Percentiles rank a stretch among this genome's conserved stretches.
phyloP scores from a whole-genome alignment of 2,797 vertebrate genomes.

The Thamnophis elegans region DNA sequence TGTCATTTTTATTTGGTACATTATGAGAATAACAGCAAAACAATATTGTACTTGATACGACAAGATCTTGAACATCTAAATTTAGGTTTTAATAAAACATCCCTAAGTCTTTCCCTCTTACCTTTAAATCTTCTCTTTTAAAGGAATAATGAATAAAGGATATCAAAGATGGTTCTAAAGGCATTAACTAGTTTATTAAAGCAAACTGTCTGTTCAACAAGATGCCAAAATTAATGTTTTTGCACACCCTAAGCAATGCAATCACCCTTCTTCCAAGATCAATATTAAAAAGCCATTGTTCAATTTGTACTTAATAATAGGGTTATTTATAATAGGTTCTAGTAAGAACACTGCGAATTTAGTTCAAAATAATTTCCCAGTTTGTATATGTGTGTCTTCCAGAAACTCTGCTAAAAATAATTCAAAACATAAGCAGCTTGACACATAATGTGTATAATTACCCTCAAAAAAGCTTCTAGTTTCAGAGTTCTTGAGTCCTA shows the following conservation, averaged over 20 bases:
- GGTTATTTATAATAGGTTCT: not conserved
- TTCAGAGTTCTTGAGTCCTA: not conserved
- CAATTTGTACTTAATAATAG: conserved; percentile 19
- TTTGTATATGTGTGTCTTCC: not conserved
- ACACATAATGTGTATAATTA: conserved; percentile 3
- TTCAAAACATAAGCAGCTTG: conserved; percentile 5
- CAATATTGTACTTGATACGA: not conserved
- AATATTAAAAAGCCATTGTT: not conserved
- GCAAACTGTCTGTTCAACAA: not conserved
- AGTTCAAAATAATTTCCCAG: not conserved
- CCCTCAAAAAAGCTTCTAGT: not conserved
- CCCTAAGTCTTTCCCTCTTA: not conserved
- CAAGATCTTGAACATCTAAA: not conserved
- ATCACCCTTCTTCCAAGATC: not conserved
- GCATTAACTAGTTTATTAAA: not conserved
- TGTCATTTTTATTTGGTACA: not conserved
- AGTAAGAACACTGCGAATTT: not conserved
- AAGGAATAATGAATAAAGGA: not conserved
- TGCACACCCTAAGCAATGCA: not conserved
- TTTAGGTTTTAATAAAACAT: not conserved
- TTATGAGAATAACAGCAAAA: not conserved
- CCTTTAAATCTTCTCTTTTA: not conserved
- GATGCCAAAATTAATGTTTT: conserved; percentile 3
- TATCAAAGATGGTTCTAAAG: not conserved
- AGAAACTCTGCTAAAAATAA: not conserved